Conservation (phyloP, 2,113 vertebrate genomes). For the Raphicerus campestris region DNA sequence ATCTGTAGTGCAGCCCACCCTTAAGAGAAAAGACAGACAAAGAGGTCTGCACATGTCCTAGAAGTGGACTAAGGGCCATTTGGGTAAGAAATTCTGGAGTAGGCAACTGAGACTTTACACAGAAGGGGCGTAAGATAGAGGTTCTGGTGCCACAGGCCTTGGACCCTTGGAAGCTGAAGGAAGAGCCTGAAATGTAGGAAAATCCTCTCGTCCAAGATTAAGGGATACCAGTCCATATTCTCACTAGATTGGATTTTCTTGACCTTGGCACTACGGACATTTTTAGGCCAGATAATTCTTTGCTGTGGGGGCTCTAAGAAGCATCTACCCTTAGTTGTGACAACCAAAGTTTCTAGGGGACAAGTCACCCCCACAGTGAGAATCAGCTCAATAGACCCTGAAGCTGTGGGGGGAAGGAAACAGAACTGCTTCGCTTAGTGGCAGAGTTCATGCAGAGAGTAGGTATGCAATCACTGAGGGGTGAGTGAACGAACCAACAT, state of each 20-base stretch:
- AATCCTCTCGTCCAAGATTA: neutral
- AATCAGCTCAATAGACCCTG: neutral
- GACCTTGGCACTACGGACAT: neutral
- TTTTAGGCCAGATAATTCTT: neutral
- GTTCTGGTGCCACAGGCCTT: neutral
- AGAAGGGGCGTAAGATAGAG: neutral
- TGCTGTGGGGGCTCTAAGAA: neutral
- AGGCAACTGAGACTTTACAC: neutral
- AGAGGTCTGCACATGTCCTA: neutral
- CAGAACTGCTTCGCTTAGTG: neutral
- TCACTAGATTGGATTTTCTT: neutral
- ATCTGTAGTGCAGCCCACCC: neutral
- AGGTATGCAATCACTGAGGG: neutral
- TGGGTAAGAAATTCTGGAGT: neutral
- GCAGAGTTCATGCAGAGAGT: neutral
- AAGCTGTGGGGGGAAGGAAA: neutral
- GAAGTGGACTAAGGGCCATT: neutral
- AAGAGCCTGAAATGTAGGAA: neutral
- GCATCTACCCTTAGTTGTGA: neutral
- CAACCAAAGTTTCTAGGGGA: neutral
- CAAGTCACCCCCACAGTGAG: rapidly evolving
- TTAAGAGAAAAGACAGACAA: neutral
- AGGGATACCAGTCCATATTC: neutral
- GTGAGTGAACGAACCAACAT: neutral
- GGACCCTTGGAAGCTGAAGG: neutral